These are phyloP conservation scores for Petroica traversi DNA, from an alignment of 2,113 vertebrate species.

Conservation along the genomic window DNA sequence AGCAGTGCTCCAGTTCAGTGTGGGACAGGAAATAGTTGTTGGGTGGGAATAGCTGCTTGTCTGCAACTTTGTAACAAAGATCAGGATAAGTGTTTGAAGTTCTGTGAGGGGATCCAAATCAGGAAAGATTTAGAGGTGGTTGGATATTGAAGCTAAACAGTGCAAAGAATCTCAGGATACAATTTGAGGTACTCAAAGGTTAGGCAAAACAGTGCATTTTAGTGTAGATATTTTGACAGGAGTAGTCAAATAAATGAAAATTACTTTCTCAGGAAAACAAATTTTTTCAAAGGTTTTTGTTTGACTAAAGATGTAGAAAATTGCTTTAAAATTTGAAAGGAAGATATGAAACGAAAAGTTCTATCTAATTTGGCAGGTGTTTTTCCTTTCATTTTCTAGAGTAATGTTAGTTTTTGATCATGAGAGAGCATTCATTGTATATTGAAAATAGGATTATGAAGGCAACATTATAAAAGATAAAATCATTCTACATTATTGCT, in stretches of 20 bases:
- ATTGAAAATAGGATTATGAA: neutral
- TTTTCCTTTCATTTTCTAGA: neutral
- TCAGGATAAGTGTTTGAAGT: neutral
- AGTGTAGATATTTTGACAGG: neutral
- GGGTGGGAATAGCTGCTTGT: neutral
- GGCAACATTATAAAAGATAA: neutral
- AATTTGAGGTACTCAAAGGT: rapidly evolving
- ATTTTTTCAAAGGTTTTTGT: neutral
- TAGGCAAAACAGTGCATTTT: neutral
- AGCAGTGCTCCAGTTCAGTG: neutral
- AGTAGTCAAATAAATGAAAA: neutral
- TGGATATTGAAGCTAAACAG: neutral
- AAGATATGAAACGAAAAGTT: neutral
- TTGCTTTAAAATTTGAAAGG: neutral
- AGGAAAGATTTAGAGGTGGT: neutral
- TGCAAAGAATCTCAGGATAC: neutral
- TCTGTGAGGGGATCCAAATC: neutral
- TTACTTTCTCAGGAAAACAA: neutral
- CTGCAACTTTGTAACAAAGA: neutral
- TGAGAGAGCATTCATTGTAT: neutral
- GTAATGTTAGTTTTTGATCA: neutral
- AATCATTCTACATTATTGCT: neutral
- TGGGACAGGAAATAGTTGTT: neutral
- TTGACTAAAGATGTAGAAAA: neutral
- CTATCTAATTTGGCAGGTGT: neutral